phyloP scores from a whole-genome alignment of 2,888 invertebrate species.

The Cantharis flavilabris region DNA sequence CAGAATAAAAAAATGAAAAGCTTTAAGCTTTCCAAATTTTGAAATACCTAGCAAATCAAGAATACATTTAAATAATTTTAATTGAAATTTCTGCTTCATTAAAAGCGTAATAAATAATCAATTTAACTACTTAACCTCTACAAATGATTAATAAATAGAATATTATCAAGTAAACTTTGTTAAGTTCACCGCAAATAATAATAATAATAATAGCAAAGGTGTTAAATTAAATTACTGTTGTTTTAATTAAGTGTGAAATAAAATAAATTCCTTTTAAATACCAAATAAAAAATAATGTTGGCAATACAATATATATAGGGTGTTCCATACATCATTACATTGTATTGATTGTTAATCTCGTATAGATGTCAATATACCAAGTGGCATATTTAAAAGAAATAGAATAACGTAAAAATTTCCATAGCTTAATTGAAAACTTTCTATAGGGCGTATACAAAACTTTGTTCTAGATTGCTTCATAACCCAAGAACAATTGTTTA shows the following conservation, averaged over 20 bases:
- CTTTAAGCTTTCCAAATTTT: background rate
- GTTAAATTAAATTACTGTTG: background rate
- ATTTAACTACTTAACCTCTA: background rate
- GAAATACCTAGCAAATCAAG: background rate
- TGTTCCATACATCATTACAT: background rate
- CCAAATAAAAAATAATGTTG: no score
- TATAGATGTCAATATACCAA: background rate
- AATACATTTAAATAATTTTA: background rate
- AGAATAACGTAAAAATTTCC: background rate
- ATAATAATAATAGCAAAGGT: background rate
- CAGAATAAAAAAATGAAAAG: no score
- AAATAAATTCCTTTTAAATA: background rate
- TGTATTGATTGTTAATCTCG: background rate
- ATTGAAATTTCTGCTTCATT: background rate
- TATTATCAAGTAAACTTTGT: background rate
- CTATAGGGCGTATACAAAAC: background rate
- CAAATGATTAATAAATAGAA: background rate
- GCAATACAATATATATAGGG: background rate
- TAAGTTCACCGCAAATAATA: background rate
- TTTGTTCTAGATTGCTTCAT: background rate
- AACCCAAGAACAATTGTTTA: background rate
- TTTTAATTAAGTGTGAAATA: background rate
- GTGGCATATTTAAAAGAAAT: background rate
- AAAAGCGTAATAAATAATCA: background rate
- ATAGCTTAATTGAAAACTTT: background rate